phyloP scores from a whole-genome alignment of 2,797 vertebrate species.

The Holocentrus rufus region DNA sequence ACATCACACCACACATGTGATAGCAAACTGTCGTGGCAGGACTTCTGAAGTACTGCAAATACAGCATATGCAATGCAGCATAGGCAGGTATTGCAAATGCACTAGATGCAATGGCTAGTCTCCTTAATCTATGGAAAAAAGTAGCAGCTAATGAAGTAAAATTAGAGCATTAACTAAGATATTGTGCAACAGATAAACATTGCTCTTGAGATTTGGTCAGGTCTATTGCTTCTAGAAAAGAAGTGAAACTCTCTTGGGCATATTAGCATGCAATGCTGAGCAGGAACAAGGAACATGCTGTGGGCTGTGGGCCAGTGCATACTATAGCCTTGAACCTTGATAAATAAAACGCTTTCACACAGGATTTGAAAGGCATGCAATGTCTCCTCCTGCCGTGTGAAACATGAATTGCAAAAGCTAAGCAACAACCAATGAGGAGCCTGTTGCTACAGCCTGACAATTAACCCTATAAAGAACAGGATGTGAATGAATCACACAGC shows the following conservation, averaged over 20 bases:
- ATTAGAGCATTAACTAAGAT: neutral
- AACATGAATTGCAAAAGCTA: conserved; percentile 55
- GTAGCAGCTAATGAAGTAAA: neutral
- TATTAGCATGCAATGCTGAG: neutral
- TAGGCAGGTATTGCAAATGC: no score
- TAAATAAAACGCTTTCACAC: neutral
- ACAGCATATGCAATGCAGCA: no score
- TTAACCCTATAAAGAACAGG: conserved; percentile 62
- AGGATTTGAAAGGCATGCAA: conserved; percentile 43
- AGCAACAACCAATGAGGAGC: conserved; percentile 65
- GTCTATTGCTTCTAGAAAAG: neutral
- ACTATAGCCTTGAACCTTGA: conserved; percentile 9
- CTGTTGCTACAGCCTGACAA: conserved; percentile 69
- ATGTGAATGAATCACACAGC: conserved; percentile 1
- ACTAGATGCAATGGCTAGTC: no score
- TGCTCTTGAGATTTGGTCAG: neutral
- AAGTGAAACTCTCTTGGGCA: neutral
- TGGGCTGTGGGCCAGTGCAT: neutral
- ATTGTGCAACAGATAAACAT: neutral
- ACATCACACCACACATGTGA: neutral
- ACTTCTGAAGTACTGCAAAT: no score
- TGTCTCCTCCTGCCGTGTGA: conserved; percentile 75
- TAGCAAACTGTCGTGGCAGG: neutral
- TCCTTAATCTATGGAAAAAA: neutral
- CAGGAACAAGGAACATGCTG: conserved; percentile 6